phyloP scores from a whole-genome alignment of 2,797 vertebrate species.

The Phataginus tetradactyla region DNA sequence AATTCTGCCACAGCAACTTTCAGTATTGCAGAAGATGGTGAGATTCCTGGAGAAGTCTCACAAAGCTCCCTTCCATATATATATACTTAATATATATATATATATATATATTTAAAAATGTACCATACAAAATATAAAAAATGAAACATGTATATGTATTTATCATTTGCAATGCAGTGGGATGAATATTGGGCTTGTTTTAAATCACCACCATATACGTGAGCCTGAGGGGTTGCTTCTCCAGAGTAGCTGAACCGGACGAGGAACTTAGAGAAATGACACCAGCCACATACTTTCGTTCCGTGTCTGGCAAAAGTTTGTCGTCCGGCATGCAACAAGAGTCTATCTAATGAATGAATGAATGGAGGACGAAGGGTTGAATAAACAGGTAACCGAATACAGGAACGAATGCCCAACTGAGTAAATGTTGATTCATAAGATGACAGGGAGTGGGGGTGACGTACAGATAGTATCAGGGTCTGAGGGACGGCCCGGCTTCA shows the following conservation, averaged over 20 bases:
- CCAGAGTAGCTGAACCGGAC: neutral
- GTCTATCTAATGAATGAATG: neutral
- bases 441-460: neutral
- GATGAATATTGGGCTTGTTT: neutral
- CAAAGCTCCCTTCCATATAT: neutral
- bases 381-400: neutral
- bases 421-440: neutral
- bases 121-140: neutral
- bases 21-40: constrained; percentile 45
- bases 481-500: neutral
- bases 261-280: neutral
- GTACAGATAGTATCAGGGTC: neutral
- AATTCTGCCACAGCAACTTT: constrained; percentile 79
- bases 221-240: neutral
- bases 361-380: neutral
- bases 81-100: fast-evolving
- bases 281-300: fast-evolving
- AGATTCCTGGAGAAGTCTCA: neutral
- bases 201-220: neutral
- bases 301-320: neutral
- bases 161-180: neutral
- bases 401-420: neutral
- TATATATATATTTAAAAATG: neutral
- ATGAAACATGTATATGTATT: neutral
- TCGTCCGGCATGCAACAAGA: no score